Evolutionary conservation across 1,140 invertebrate species (phyloP).

Genomic region (Branchinecta lynchi): DNA sequence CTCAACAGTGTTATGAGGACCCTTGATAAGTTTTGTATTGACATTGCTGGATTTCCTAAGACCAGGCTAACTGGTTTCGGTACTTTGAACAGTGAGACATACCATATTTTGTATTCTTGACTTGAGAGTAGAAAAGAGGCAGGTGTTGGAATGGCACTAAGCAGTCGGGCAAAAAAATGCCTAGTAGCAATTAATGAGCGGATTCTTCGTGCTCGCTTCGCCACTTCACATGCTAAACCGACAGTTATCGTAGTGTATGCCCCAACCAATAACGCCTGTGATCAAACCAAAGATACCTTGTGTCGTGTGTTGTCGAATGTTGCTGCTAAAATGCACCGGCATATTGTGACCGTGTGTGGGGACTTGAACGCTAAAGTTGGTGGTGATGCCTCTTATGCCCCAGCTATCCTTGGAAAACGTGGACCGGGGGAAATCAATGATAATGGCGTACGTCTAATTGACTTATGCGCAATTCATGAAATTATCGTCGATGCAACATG

Average conservation of each 20-base stretch:
- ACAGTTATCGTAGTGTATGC: slow-evolving; percentile 2
- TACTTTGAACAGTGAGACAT: slow-evolving; percentile 10
- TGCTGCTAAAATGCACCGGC: slow-evolving; percentile 8
- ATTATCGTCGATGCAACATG: background rate
- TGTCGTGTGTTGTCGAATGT: slow-evolving; percentile 9
- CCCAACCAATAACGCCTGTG: background rate
- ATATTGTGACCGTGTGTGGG: slow-evolving; percentile 5
- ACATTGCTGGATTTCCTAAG: slow-evolving; percentile 9
- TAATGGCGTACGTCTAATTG: slow-evolving; percentile 9
- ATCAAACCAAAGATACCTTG: slow-evolving; percentile 1
- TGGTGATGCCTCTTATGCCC: slow-evolving; percentile 4
- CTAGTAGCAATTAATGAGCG: slow-evolving; percentile 5
- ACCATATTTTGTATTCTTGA: slow-evolving; percentile 7
- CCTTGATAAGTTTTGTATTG: slow-evolving; percentile 9
- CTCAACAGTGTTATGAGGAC: slow-evolving; percentile 8
- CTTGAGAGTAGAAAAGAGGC: slow-evolving; percentile 6
- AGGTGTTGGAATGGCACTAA: slow-evolving; percentile 9
- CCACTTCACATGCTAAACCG: background rate
- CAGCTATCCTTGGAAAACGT: slow-evolving; percentile 5
- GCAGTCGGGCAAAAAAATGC: slow-evolving; percentile 5
- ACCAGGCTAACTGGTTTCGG: background rate
- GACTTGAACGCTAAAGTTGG: slow-evolving; percentile 6
- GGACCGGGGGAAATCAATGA: slow-evolving; percentile 8
- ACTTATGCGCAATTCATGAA: slow-evolving; percentile 5
- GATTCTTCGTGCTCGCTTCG: slow-evolving; percentile 8